These are phyloP conservation scores for Synergus laeviventris DNA, from an alignment of 2,888 invertebrate species.

Conservation along the genomic window DNA sequence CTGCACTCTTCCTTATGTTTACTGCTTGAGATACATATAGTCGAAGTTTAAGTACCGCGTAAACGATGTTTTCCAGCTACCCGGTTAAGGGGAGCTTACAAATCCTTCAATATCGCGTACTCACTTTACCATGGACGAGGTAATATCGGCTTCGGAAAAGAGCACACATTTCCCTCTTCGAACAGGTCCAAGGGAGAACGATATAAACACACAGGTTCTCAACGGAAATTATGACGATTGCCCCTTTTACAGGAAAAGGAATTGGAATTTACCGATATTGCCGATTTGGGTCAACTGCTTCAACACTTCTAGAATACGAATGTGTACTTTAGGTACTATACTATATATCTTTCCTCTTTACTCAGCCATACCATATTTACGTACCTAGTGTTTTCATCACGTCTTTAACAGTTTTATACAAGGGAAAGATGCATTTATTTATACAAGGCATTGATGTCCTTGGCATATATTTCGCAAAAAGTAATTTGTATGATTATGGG, in stretches of 20 bases:
- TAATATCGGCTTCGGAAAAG: slow-evolving; percentile 34
- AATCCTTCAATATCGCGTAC: slow-evolving; percentile 50
- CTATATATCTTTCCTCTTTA: too few relatives aligned
- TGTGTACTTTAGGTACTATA: not conserved
- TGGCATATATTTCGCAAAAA: too few relatives aligned
- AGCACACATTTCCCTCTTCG: not conserved
- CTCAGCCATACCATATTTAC: too few relatives aligned
- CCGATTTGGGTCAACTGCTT: not conserved
- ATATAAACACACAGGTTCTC: not conserved
- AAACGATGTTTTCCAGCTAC: slow-evolving; percentile 46
- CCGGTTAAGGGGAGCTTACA: slow-evolving; percentile 30
- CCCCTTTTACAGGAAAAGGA: not conserved
- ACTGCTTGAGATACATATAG: not conserved
- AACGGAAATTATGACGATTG: not conserved
- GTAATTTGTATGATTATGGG: not conserved
- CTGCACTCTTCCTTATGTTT: not conserved
- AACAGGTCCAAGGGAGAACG: not conserved
- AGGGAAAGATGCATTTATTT: too few relatives aligned
- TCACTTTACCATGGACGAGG: slow-evolving; percentile 49
- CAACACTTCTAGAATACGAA: not conserved
- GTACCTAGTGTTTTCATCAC: too few relatives aligned
- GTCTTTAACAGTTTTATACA: too few relatives aligned
- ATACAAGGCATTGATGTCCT: too few relatives aligned
- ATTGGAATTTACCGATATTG: not conserved
- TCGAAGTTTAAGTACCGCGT: slow-evolving; percentile 49